These are phyloP conservation scores for Lytechinus variegatus DNA, from an alignment of 35 echinoderm and acorn worm genomes.

Conservation along the genomic window DNA sequence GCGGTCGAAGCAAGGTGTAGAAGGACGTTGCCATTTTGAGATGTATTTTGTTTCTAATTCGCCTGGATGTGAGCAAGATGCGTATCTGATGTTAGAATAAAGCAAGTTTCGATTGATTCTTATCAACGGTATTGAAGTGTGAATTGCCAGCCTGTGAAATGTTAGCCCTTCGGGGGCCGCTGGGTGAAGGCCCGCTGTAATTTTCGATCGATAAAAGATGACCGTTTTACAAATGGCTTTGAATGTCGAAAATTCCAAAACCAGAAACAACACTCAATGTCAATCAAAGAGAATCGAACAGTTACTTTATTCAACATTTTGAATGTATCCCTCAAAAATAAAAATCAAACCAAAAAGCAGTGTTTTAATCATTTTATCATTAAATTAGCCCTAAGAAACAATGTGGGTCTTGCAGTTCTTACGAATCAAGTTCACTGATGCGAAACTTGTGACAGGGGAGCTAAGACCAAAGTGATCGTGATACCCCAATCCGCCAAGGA, in stretches of 20 bases:
- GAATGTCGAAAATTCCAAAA: conserved; percentile 7
- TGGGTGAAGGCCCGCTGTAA: conserved; percentile 8
- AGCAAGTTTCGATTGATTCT: conserved; percentile 42
- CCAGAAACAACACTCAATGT: background rate
- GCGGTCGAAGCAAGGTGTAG: conserved; percentile 44
- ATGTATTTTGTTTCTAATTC: conserved; percentile 51
- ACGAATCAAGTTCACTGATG: background rate
- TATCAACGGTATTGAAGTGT: conserved; percentile 49
- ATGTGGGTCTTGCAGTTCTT: background rate
- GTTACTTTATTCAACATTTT: background rate
- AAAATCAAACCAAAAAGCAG: background rate
- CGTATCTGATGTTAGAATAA: conserved; percentile 40
- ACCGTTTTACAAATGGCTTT: conserved; percentile 18
- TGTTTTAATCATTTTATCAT: background rate
- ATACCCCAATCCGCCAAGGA: background rate
- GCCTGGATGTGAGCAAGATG: conserved; percentile 38
- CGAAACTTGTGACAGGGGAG: background rate
- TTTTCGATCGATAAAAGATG: conserved; percentile 41
- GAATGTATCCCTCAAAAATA: background rate
- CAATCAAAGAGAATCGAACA: background rate
- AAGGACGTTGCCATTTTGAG: conserved; percentile 47
- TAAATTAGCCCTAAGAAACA: background rate
- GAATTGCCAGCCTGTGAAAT: conserved; percentile 40
- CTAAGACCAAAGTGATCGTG: too few relatives aligned
- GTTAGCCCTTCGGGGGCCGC: conserved; percentile 33